Evolutionary conservation across 1,140 invertebrate species (phyloP).

Genomic region (Apis cerana): DNA sequence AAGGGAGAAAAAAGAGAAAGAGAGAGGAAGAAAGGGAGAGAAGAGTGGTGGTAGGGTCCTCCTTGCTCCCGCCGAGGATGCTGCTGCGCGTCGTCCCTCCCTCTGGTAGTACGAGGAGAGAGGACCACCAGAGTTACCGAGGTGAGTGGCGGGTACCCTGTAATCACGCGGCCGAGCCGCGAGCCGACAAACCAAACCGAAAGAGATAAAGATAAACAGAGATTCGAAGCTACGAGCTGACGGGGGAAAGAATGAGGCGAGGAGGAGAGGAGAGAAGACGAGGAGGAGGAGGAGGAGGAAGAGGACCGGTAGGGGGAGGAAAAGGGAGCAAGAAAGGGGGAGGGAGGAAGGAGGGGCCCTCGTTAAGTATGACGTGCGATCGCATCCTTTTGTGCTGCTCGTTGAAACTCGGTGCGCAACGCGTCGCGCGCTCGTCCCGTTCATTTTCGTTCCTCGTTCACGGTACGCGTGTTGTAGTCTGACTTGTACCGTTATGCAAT

Average conservation of each 20-base stretch:
- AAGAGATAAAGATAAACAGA: conserved; percentile 82
- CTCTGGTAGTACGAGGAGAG: conserved; percentile 59
- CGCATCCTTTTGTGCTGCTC: conserved; percentile 74
- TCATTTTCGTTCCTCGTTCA: conserved; percentile 52
- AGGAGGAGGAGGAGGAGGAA: neutral
- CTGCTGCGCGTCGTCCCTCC: conserved; percentile 42
- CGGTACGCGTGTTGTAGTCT: conserved; percentile 5
- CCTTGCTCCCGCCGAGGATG: conserved; percentile 48
- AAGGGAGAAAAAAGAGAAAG: neutral
- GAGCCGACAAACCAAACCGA: conserved; percentile 81
- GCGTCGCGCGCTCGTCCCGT: conserved; percentile 50
- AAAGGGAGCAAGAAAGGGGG: conserved; percentile 12
- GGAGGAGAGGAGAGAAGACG: conserved; percentile 19
- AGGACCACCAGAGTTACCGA: conserved; percentile 81
- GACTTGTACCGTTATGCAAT: conserved; percentile 61
- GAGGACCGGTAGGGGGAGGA: conserved; percentile 38
- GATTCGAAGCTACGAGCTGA: conserved; percentile 78
- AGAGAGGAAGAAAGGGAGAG: neutral
- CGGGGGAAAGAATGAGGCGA: conserved; percentile 65
- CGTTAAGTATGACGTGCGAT: conserved; percentile 80
- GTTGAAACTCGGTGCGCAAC: conserved; percentile 59
- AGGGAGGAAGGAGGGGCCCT: conserved; percentile 63
- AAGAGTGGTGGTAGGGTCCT: conserved; percentile 28
- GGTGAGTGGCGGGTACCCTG: conserved; percentile 80
- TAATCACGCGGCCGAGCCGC: conserved; percentile 80